Percentiles rank a stretch among this genome's conserved stretches.
Evolutionary conservation across 2,113 vertebrate genomes (phyloP).

Genomic region (Rhinoderma darwinii): DNA sequence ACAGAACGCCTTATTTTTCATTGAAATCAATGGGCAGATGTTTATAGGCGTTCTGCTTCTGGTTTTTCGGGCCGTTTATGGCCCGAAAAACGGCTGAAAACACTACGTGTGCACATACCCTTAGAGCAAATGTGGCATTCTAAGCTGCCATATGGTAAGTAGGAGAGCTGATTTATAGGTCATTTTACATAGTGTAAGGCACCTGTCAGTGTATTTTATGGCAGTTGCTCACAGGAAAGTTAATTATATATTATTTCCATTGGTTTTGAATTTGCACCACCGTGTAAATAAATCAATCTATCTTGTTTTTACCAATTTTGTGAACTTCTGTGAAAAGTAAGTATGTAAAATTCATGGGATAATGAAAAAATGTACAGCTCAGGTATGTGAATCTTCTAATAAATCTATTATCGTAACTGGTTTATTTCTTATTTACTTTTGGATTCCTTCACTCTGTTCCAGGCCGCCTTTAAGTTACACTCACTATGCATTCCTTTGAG

Average conservation of each 20-base stretch:
- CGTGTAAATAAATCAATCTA: background rate
- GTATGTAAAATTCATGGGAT: background rate
- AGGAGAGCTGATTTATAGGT: background rate
- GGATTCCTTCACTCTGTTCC: no score
- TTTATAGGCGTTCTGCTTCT: no score
- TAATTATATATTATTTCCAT: background rate
- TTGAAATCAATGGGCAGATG: no score
- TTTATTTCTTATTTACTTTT: background rate
- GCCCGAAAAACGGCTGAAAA: no score
- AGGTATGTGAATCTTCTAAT: slow-evolving; percentile 21
- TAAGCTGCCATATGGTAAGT: background rate
- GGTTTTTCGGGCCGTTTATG: no score
- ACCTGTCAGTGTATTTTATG: background rate
- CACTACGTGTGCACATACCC: no score
- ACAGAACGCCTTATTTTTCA: no score
- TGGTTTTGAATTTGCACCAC: background rate
- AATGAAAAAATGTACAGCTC: background rate
- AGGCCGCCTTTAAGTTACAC: no score
- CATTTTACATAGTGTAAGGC: background rate
- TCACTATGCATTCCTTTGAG: no score
- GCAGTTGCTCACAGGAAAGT: background rate
- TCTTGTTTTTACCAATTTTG: background rate
- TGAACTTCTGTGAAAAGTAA: background rate
- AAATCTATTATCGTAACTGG: background rate
- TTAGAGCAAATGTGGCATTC: background rate